Evolutionary conservation across 2,888 invertebrate genomes (phyloP).

Genomic region (Hirtodrosophila duncani): DNA sequence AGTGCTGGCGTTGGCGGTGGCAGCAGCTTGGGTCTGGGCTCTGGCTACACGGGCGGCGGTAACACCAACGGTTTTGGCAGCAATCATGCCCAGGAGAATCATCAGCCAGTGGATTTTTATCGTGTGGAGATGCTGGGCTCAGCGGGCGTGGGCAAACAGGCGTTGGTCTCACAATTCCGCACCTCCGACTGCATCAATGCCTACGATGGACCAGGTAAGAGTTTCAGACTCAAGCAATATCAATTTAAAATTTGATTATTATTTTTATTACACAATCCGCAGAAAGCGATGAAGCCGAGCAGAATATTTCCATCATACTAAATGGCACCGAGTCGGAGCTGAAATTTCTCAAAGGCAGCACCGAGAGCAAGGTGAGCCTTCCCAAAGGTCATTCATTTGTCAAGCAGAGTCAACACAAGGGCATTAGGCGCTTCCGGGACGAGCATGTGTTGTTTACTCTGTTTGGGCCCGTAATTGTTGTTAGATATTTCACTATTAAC

Average conservation of each 20-base stretch:
- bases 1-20: slow-evolving; percentile 42
- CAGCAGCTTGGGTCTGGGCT: slow-evolving; percentile 52
- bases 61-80: slow-evolving; percentile 50
- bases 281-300: slow-evolving; percentile 85
- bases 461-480: slow-evolving; percentile 47
- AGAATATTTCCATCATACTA: slow-evolving; percentile 93
- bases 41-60: slow-evolving; percentile 50
- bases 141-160: slow-evolving; percentile 90
- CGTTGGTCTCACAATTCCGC: slow-evolving; percentile 92
- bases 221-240: no score
- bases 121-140: slow-evolving; percentile 88
- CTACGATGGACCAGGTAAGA: slow-evolving; percentile 90
- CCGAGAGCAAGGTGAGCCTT: slow-evolving; percentile 76
- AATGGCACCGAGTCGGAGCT: slow-evolving; percentile 96
- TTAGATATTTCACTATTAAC: slow-evolving; percentile 51
- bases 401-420: slow-evolving; percentile 8
- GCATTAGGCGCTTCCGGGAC: slow-evolving; percentile 1
- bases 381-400: slow-evolving; percentile 28
- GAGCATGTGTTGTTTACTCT: slow-evolving; percentile 5
- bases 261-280: slow-evolving; percentile 78
- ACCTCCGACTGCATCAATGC: slow-evolving; percentile 96
- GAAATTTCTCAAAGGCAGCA: slow-evolving; percentile 84
- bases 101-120: slow-evolving; percentile 81
- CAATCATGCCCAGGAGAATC: slow-evolving; percentile 55
- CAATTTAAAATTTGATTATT: no score